A percentile compares a stretch with the other conserved stretches of the same genome.
phyloP scores from a whole-genome alignment of 1,140 invertebrate genomes.

The Megathymus violae region DNA sequence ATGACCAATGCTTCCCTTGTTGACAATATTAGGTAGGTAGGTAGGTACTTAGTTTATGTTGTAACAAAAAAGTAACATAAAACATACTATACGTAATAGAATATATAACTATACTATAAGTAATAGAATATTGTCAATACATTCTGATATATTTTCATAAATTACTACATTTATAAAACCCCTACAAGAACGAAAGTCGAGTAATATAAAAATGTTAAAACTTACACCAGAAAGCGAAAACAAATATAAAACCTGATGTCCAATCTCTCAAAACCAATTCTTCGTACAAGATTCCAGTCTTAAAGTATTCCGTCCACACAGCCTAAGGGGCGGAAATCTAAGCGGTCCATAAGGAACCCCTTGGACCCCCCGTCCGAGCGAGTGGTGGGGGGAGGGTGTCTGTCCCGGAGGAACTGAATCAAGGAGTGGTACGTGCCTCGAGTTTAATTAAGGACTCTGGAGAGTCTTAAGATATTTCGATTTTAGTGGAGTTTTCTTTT shows the following conservation, averaged over 20 bases:
- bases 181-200: neutral
- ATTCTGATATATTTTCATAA: too few species aligned
- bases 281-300: conserved; percentile 77
- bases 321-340: conserved; percentile 77
- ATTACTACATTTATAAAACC: too few species aligned
- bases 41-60: too few species aligned
- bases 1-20: too few species aligned
- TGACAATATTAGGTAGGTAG: too few species aligned
- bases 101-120: too few species aligned
- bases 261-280: conserved; percentile 79
- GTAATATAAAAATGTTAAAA: too few species aligned
- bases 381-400: conserved; percentile 51
- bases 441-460: conserved; percentile 80
- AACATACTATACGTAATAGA: too few species aligned
- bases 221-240: conserved; percentile 42
- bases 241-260: conserved; percentile 62
- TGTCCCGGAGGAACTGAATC: conserved; percentile 73
- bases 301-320: conserved; percentile 79
- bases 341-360: conserved; percentile 77
- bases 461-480: conserved; percentile 75
- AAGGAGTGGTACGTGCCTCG: conserved; percentile 80
- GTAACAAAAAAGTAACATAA: too few species aligned
- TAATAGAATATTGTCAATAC: too few species aligned
- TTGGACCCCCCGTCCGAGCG: conserved; percentile 38
- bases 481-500: conserved; percentile 79